phyloP scores from a whole-genome alignment of 2,113 vertebrate species.

The Colossoma macropomum region DNA sequence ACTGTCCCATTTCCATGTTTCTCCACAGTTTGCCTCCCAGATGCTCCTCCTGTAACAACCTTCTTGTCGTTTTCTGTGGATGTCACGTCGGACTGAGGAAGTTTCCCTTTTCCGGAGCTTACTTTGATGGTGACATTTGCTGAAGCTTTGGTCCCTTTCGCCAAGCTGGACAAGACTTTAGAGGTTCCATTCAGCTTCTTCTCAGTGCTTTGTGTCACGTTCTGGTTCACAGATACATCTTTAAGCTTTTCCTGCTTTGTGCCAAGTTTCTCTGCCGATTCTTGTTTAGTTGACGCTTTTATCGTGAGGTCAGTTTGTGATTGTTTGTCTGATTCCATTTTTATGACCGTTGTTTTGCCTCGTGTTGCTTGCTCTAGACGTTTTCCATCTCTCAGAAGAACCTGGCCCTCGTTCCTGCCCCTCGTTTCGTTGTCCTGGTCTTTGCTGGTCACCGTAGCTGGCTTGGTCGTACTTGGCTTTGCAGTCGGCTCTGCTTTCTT shows the following conservation, averaged over 20 bases:
- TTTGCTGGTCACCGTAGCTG: slow-evolving; percentile 48
- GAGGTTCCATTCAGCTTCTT: slow-evolving; percentile 58
- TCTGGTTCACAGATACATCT: slow-evolving; percentile 68
- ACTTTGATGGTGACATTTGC: slow-evolving; percentile 50
- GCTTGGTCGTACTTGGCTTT: slow-evolving; percentile 44
- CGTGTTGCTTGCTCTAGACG: slow-evolving; percentile 64
- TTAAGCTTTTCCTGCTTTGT: slow-evolving; percentile 61
- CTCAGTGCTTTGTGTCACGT: slow-evolving; percentile 57
- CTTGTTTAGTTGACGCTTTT: slow-evolving; percentile 47
- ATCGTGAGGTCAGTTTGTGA: slow-evolving; percentile 52
- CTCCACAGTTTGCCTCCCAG: no score
- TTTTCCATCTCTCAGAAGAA: slow-evolving; percentile 60
- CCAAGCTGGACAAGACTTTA: slow-evolving; percentile 56
- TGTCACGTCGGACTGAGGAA: slow-evolving; percentile 56
- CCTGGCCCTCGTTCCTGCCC: slow-evolving; percentile 37
- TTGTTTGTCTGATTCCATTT: slow-evolving; percentile 40
- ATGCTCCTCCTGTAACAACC: neutral
- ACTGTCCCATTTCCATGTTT: no score
- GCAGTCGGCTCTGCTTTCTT: slow-evolving; percentile 57
- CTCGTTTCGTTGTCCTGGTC: slow-evolving; percentile 38
- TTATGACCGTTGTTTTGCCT: slow-evolving; percentile 63
- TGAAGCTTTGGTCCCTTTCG: slow-evolving; percentile 49
- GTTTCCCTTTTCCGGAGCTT: slow-evolving; percentile 52
- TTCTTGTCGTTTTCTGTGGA: slow-evolving; percentile 58
- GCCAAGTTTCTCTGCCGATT: slow-evolving; percentile 39